phyloP scores from a whole-genome alignment of 2,888 invertebrate genomes.

The Pterostichus madidus region DNA sequence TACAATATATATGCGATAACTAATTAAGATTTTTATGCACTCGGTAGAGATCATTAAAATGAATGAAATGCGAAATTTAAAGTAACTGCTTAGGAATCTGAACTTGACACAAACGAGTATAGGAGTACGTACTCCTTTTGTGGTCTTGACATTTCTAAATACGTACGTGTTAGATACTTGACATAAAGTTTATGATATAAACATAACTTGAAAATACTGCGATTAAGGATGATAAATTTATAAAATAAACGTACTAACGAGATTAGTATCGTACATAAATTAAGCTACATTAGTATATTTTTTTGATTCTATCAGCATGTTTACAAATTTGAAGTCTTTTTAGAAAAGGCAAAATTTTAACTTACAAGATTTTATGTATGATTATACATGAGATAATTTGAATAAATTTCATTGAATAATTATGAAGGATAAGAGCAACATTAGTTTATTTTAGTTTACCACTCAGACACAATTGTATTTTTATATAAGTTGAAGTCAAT shows the following conservation, averaged over 20 bases:
- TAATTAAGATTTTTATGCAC: slow-evolving; percentile 49
- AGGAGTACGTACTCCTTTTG: slow-evolving; percentile 1
- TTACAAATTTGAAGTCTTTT: too few species aligned
- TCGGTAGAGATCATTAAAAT: slow-evolving; percentile 35
- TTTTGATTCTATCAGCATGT: too few species aligned
- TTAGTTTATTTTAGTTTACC: too few species aligned
- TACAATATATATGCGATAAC: slow-evolving; percentile 30
- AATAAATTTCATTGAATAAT: too few species aligned
- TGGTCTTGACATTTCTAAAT: slow-evolving; percentile 26
- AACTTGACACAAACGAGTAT: slow-evolving; percentile 38
- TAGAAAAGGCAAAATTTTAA: too few species aligned
- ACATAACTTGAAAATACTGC: background rate
- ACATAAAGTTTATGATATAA: slow-evolving; percentile 39
- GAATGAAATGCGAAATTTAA: slow-evolving; percentile 45
- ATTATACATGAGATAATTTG: too few species aligned
- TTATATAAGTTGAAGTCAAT: too few species aligned
- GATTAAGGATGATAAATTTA: background rate
- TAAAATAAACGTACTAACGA: background rate
- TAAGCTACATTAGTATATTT: too few species aligned
- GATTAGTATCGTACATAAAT: background rate
- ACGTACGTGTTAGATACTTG: background rate
- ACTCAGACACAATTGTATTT: too few species aligned
- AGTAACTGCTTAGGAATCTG: slow-evolving; percentile 18
- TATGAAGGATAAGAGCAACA: too few species aligned
- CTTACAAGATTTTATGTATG: too few species aligned